phyloP scores from a whole-genome alignment of 2,113 vertebrate genomes.

The Labeo rohita region DNA sequence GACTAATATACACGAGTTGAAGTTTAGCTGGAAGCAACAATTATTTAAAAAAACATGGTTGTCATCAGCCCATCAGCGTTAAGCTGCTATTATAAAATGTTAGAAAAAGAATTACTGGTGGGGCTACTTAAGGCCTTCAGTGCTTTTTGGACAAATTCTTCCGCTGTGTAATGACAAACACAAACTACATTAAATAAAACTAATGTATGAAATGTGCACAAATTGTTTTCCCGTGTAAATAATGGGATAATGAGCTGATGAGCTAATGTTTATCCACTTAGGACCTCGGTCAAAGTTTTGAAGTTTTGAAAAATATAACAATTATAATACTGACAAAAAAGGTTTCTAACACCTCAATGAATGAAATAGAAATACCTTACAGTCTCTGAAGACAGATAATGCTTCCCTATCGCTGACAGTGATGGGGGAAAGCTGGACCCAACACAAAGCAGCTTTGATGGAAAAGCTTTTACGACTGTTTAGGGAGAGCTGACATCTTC shows the following conservation, averaged over 20 bases:
- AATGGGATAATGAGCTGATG: not conserved
- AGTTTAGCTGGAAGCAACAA: not conserved
- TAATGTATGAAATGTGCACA: not conserved
- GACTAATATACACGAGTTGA: not conserved
- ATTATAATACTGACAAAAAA: not conserved
- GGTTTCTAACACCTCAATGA: not conserved
- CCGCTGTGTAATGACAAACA: not conserved
- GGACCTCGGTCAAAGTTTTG: not conserved
- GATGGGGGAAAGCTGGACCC: constrained; percentile 66
- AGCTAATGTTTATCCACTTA: not conserved
- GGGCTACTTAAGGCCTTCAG: not conserved
- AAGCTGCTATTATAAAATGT: not conserved
- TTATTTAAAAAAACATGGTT: not conserved
- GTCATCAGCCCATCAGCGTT: not conserved
- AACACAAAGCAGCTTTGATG: constrained; percentile 65
- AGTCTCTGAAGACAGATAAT: constrained; percentile 3
- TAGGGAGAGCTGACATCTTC: constrained; percentile 68
- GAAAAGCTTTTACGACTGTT: constrained; percentile 69
- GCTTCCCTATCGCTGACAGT: constrained; percentile 45
- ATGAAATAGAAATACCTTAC: not conserved
- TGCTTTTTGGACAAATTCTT: not conserved
- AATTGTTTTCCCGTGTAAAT: not conserved
- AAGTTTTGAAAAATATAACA: constrained; percentile 7
- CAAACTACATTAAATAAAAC: not conserved
- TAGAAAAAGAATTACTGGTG: not conserved